These are phyloP conservation scores for Ischnus inquisitorius DNA, from an alignment of 2,888 invertebrate genomes.

Conservation along the genomic window DNA sequence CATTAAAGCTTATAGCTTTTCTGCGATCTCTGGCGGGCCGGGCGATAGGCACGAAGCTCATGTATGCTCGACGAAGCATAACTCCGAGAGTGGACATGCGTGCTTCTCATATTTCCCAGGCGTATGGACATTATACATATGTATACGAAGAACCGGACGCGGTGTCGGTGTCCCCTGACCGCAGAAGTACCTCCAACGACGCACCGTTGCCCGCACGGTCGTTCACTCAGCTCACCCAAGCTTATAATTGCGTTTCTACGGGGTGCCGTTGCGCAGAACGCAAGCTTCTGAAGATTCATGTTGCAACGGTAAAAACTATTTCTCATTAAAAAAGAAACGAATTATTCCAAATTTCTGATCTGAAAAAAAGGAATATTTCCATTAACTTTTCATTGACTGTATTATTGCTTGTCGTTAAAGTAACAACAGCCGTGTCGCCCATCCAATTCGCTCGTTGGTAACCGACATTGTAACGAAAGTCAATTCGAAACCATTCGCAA, in stretches of 20 bases:
- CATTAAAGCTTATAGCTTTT: slow-evolving; percentile 42
- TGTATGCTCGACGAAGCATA: slow-evolving; percentile 17
- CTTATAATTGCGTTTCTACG: slow-evolving; percentile 8
- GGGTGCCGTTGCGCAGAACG: neutral
- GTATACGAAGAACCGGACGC: neutral
- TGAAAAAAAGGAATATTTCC: no score
- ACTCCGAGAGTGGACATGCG: slow-evolving; percentile 9
- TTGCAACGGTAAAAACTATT: neutral
- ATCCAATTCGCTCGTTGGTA: no score
- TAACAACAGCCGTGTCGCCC: no score
- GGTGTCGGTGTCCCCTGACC: slow-evolving; percentile 4
- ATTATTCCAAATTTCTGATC: no score
- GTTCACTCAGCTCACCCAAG: slow-evolving; percentile 7
- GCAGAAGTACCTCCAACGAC: neutral
- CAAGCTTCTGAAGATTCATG: neutral
- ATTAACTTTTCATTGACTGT: no score
- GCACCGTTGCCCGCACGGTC: neutral
- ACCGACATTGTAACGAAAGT: no score
- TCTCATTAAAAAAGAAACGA: no score
- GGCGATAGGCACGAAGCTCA: neutral
- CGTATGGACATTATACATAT: slow-evolving; percentile 19
- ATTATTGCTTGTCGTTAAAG: no score
- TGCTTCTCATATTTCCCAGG: slow-evolving; percentile 57
- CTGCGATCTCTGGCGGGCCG: slow-evolving; percentile 3
- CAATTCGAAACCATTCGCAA: no score